These are phyloP conservation scores for Crypturellus undulatus DNA, from an alignment of 2,113 vertebrate species.

Conservation along the genomic window DNA sequence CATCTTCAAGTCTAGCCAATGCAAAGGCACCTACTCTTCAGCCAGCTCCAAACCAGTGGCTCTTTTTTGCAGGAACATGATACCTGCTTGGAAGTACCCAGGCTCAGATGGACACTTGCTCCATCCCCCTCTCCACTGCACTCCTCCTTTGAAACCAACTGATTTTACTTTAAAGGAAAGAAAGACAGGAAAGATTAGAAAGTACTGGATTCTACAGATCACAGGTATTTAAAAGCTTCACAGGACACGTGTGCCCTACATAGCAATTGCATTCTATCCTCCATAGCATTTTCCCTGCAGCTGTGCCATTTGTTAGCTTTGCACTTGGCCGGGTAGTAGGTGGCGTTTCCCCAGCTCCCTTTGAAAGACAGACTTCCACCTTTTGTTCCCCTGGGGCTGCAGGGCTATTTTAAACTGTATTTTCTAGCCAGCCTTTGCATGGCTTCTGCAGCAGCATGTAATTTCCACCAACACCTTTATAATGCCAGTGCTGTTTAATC, in stretches of 20 bases:
- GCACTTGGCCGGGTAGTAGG: neutral
- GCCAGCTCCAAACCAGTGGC: neutral
- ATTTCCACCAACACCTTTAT: slow-evolving; percentile 16
- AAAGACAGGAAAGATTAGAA: neutral
- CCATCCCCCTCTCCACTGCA: neutral
- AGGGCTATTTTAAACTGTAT: slow-evolving; percentile 3
- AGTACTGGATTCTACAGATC: neutral
- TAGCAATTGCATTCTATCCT: neutral
- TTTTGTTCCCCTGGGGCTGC: neutral
- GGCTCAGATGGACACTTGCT: neutral
- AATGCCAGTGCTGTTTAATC: slow-evolving; percentile 4
- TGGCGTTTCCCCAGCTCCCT: slow-evolving; percentile 5
- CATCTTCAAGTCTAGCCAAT: neutral
- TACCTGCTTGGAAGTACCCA: neutral
- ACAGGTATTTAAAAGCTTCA: neutral
- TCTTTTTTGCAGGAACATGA: neutral
- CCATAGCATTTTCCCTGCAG: neutral
- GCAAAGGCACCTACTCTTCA: neutral
- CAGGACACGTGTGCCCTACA: neutral
- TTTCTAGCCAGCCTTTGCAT: neutral
- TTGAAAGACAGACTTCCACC: neutral
- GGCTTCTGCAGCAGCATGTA: neutral
- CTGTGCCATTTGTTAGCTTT: neutral
- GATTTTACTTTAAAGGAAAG: neutral
- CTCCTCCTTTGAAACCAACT: neutral